These are phyloP conservation scores for Conistra vaccinii DNA, from an alignment of 2,888 invertebrate species.

Conservation along the genomic window DNA sequence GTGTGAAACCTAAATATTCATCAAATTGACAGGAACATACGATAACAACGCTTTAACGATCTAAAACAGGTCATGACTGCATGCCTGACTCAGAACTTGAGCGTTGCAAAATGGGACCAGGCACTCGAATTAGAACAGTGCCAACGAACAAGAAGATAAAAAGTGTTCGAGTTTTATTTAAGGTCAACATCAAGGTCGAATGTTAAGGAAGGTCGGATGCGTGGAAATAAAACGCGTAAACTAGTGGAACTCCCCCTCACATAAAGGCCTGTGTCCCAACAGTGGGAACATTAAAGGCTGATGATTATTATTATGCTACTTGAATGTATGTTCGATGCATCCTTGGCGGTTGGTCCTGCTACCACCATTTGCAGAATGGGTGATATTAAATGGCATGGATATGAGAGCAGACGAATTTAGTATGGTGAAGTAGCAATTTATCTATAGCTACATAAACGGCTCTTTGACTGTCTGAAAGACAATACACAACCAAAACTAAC, in stretches of 20 bases:
- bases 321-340: too few species aligned
- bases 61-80: conserved; percentile 64
- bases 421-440: too few species aligned
- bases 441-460: too few species aligned
- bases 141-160: conserved; percentile 37
- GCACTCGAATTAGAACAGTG: conserved; percentile 58
- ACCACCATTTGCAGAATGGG: too few species aligned
- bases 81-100: conserved; percentile 66
- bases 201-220: conserved; percentile 14
- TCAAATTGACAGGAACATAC: conserved; percentile 41
- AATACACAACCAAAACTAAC: too few species aligned
- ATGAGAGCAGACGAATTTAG: too few species aligned
- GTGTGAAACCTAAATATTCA: conserved; percentile 18
- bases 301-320: too few species aligned
- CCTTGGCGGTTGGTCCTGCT: too few species aligned
- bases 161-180: conserved; percentile 15
- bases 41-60: conserved; percentile 30
- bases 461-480: too few species aligned
- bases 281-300: too few species aligned
- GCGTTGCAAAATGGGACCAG: conserved; percentile 59
- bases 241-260: neutral
- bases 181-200: conserved; percentile 43
- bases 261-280: too few species aligned
- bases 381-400: too few species aligned
- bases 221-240: neutral